A percentile compares a stretch with the other conserved stretches of the same genome.
Conservation (phyloP, 2,113 vertebrate genomes). For the Morone chrysops region DNA sequence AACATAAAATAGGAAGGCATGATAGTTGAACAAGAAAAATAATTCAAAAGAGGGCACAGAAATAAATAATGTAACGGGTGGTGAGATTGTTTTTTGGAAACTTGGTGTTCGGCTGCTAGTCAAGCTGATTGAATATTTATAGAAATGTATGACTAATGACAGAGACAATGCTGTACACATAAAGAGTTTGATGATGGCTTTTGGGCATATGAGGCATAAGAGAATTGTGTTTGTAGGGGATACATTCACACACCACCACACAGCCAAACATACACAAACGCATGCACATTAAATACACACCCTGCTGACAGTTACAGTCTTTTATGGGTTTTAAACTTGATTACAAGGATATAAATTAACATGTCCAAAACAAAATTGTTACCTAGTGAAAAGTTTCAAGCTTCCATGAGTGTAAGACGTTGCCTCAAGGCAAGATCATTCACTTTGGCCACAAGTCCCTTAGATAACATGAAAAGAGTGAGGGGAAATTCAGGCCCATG, state of each 20-base stretch:
- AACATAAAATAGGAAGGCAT: constrained; percentile 53
- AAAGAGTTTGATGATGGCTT: constrained; percentile 74
- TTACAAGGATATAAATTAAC: constrained; percentile 67
- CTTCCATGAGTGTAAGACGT: constrained; percentile 50
- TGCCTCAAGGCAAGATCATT: constrained; percentile 70
- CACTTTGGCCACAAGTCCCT: constrained; percentile 63
- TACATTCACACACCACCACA: constrained; percentile 36
- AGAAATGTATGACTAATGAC: constrained; percentile 80
- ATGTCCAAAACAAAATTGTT: constrained; percentile 62
- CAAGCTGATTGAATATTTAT: constrained; percentile 82
- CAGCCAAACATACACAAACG: constrained; percentile 50
- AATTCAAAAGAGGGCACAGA: constrained; percentile 66
- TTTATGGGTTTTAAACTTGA: constrained; percentile 70
- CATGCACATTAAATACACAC: constrained; percentile 48
- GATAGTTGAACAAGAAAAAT: constrained; percentile 69
- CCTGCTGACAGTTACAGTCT: constrained; percentile 34
- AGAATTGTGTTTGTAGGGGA: constrained; percentile 59
- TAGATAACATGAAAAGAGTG: constrained; percentile 61
- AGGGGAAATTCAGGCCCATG: constrained; percentile 21
- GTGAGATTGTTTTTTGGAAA: constrained; percentile 76
- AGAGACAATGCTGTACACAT: constrained; percentile 65
- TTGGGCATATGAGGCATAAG: constrained; percentile 69
- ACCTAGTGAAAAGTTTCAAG: constrained; percentile 57
- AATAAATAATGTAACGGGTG: constrained; percentile 77
- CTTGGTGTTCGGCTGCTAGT: constrained; percentile 64